phyloP scores from a whole-genome alignment of 1,140 invertebrate species.

The Aphaenogaster ashmeadi region DNA sequence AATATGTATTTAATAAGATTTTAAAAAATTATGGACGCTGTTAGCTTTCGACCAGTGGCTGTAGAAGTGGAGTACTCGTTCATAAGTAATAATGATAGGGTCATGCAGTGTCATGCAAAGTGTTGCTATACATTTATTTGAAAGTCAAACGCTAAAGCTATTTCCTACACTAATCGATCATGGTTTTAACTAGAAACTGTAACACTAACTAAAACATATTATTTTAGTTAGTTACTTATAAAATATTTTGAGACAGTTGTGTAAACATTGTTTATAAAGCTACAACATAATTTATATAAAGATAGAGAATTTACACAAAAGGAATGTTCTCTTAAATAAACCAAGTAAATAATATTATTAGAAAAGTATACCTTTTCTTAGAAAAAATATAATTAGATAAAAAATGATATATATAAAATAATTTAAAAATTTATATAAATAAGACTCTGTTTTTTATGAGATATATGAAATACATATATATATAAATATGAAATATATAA shows the following conservation, averaged over 20 bases:
- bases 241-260: not conserved
- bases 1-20: not conserved
- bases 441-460: not conserved
- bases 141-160: constrained; percentile 52
- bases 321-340: not conserved
- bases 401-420: not conserved
- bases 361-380: not conserved
- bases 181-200: not conserved
- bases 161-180: not conserved
- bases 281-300: not conserved
- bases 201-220: not conserved
- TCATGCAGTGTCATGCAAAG: constrained; percentile 77
- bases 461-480: not conserved
- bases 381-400: not conserved
- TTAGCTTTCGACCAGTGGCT: constrained; percentile 45
- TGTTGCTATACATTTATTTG: constrained; percentile 59
- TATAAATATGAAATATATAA: not conserved
- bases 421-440: not conserved
- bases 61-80: constrained; percentile 60
- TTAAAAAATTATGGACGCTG: not conserved
- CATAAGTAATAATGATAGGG: constrained; percentile 63
- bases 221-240: not conserved
- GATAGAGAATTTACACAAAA: not conserved
- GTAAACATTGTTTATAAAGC: not conserved
- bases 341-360: not conserved